Conservation (phyloP, 2,888 invertebrate genomes). For the Netelia inedita region DNA sequence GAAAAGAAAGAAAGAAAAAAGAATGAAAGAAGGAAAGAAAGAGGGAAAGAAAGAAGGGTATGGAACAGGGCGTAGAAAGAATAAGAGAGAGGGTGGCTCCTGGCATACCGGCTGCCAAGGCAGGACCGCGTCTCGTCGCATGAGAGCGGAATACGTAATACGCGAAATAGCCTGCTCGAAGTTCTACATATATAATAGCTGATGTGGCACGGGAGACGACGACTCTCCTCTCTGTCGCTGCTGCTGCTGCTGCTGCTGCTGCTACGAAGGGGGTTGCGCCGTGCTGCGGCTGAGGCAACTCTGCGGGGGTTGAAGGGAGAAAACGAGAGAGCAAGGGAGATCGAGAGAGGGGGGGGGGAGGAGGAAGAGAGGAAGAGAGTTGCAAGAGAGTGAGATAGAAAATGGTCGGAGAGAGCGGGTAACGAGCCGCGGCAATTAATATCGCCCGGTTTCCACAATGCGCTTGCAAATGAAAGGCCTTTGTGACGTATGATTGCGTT, state of each 20-base stretch:
- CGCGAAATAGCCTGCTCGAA: constrained; percentile 76
- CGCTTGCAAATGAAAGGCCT: constrained; percentile 86
- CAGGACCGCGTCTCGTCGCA: constrained; percentile 79
- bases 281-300: constrained; percentile 54
- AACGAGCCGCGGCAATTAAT: constrained; percentile 85
- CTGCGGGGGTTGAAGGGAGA: constrained; percentile 63
- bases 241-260: constrained; percentile 27
- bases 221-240: constrained; percentile 12
- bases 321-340: constrained; percentile 49
- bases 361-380: constrained; percentile 52
- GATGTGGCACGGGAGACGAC: constrained; percentile 52
- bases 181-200: constrained; percentile 24
- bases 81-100: constrained; percentile 76
- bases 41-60: constrained; percentile 69
- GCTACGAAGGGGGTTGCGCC: constrained; percentile 49
- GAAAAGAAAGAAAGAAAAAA: constrained; percentile 65
- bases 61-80: constrained; percentile 50
- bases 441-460: constrained; percentile 85
- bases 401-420: constrained; percentile 76
- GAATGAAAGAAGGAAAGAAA: constrained; percentile 64
- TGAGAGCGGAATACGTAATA: constrained; percentile 84
- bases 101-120: constrained; percentile 68
- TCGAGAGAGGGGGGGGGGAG: constrained; percentile 64
- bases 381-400: constrained; percentile 57
- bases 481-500: constrained; percentile 85